Evolutionary conservation across 2,888 invertebrate genomes (phyloP), one percentile per base, ranked within the genome.

Genomic region (Spisula subtruncata): DNA sequence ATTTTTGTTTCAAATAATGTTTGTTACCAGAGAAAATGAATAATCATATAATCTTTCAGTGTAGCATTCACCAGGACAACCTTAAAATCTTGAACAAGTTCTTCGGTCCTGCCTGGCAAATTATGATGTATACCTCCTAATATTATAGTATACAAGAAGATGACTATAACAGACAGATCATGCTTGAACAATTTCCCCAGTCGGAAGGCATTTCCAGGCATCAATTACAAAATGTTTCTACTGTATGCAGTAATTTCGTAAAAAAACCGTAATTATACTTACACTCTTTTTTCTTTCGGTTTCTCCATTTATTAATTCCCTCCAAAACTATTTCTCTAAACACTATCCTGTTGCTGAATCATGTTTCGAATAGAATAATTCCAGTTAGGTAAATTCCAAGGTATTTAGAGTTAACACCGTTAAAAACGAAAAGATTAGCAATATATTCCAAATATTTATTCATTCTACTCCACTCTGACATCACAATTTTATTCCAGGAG

Each of bases 201-300:
- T n/a, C n/a, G n/a, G n/a, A n/a, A n/a, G n/a, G n/a, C n/a, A n/a
- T n/a, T n/a, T n/a, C n/a, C n/a, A n/a, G n/a, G n/a, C n/a, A n/a
- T n/a, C n/a, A n/a, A n/a, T n/a, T n/a, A n/a, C n/a, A n/a, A 41
- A 41, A 41, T 41, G 41, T 41, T 41, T 41, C 41, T 20, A 56
- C 56, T 6, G n/a, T 18, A 18, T 56, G 6, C 18, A 0, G 60
- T 66, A 66, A 60, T n/a, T 6, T 4, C 25, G 25, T 1, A n/a
- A 66, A 66, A 66, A 66, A n/a, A 25, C 6, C 12, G 18, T 66
- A 54, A 5, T 18, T 41, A 25, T 79, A 85, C 85, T 85, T 85
- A 85, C 85, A 54, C 51, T 80, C 56, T 32, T 85, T 85, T 85
- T 10, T 56, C 85, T 85, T 85, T 54, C n/a, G 80, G 46, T 48